Evolutionary conservation across 2,888 invertebrate genomes (phyloP), one percentile per base, ranked within the genome.

Genomic region (Gymnoscelis rufifasciata): DNA sequence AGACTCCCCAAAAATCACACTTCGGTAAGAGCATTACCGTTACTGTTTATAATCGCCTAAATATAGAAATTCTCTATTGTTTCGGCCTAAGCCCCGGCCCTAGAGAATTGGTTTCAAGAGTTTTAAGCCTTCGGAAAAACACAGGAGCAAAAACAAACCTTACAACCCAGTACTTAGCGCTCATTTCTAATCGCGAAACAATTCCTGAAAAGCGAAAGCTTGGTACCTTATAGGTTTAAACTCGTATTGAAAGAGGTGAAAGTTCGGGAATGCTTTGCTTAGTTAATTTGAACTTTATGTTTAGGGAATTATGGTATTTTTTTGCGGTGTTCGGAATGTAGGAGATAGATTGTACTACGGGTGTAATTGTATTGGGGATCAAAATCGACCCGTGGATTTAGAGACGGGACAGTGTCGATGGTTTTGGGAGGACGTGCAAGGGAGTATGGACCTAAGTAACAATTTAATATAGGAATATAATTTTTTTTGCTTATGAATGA

Each of bases 151-250:
- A 74, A 71, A 49, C 52, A 56, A 55, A 58, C 74, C 59, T 55
- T 78, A 77, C 54, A 23, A 4, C 12, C 11, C 24, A 30, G 14
- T n/a, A 6, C 5, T 38, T 70, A 74, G 51, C 68, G 79, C 68
- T 56, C 52, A 75, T 37, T 44, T 71, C 71, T 46, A 57, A 60
- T 55, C 47, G 37, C 11, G 74, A 83, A 14, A 82, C 82, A 80
- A 84, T 84, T 83, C 78, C 86, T 84, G 87, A 88, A 88, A 88
- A 88, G 87, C 84, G 87, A 88, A 87, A 87, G 87, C 84, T 78
- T 83, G 78, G 78, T 81, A 80, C 83, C 80, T 77, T 79, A 86
- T 86, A 83, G 84, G 84, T 88, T 83, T 84, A 83, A 86, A 87
- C 79, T 87, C 78, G 80, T 80, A 86, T 86, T 81, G 87, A 83